phyloP scores from a whole-genome alignment of 64 coral and sea anemone species.

The Porites australiensis region DNA sequence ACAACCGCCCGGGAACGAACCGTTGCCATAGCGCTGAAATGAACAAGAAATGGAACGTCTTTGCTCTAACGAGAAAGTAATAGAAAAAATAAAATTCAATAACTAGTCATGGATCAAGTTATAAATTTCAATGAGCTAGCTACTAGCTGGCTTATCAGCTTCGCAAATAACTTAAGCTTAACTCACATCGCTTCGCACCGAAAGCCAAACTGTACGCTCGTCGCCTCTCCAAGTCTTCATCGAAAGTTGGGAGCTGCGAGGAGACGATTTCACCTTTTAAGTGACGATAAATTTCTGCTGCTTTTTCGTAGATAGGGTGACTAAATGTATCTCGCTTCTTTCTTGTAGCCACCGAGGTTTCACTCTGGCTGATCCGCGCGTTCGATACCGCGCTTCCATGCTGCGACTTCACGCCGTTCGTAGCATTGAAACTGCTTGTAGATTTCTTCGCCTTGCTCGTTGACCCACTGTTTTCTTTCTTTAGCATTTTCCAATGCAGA shows the following conservation, averaged over 20 bases:
- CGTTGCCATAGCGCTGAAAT: background rate
- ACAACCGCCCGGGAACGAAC: too few species aligned
- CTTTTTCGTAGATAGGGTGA: constrained; percentile 92
- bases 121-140: background rate
- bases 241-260: constrained; percentile 84
- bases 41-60: background rate
- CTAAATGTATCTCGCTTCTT: constrained; percentile 78
- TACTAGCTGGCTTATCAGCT: background rate
- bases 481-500: background rate
- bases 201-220: constrained; percentile 98
- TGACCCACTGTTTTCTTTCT: background rate
- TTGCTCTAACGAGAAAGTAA: background rate
- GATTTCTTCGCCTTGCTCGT: constrained; percentile 48
- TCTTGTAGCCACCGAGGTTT: constrained; percentile 61
- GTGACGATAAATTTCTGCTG: constrained; percentile 87
- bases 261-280: constrained; percentile 86
- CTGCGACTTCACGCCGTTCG: constrained; percentile 18
- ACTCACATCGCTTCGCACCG: constrained; percentile 97
- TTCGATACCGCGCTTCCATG: background rate
- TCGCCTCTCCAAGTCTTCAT: constrained; percentile 89
- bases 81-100: background rate
- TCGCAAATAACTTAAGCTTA: background rate
- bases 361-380: constrained; percentile 61
- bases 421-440: constrained; percentile 41
- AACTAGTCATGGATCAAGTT: background rate